Conservation (phyloP, 2,113 vertebrate genomes). For the Hippolais icterina region DNA sequence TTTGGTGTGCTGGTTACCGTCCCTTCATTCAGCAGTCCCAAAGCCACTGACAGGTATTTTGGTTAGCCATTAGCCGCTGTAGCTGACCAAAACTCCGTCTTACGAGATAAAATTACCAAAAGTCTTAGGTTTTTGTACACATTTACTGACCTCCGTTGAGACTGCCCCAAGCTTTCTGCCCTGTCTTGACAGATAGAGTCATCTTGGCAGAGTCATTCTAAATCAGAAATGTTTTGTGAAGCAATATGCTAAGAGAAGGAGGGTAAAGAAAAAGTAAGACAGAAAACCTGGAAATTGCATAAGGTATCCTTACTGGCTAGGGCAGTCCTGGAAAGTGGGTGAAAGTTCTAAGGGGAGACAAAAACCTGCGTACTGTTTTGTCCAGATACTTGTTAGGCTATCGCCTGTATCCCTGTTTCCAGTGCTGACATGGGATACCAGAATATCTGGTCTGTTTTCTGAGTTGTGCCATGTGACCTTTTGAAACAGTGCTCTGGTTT, state of each 20-base stretch:
- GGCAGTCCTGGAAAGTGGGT: not conserved
- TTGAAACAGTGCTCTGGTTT: slow-evolving; percentile 10
- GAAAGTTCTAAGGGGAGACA: not conserved
- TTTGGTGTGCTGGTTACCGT: not conserved
- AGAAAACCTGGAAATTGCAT: not conserved
- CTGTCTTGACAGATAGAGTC: not conserved
- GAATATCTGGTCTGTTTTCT: not conserved
- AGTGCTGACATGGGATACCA: not conserved
- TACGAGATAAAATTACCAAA: not conserved
- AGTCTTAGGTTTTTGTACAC: not conserved
- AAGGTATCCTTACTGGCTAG: not conserved
- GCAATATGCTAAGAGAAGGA: not conserved
- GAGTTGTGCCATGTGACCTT: not conserved
- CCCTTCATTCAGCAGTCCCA: not conserved
- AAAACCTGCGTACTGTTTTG: not conserved
- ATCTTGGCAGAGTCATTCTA: not conserved
- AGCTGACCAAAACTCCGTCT: not conserved
- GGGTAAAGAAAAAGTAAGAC: not conserved
- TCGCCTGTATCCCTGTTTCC: not conserved
- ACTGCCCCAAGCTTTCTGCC: not conserved
- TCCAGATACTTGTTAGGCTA: not conserved
- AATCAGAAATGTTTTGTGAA: not conserved
- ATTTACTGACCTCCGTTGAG: not conserved
- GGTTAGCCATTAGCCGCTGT: not conserved
- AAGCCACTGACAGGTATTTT: not conserved